Conservation (phyloP, 2,113 vertebrate genomes). For the Ochotona curzoniae region DNA sequence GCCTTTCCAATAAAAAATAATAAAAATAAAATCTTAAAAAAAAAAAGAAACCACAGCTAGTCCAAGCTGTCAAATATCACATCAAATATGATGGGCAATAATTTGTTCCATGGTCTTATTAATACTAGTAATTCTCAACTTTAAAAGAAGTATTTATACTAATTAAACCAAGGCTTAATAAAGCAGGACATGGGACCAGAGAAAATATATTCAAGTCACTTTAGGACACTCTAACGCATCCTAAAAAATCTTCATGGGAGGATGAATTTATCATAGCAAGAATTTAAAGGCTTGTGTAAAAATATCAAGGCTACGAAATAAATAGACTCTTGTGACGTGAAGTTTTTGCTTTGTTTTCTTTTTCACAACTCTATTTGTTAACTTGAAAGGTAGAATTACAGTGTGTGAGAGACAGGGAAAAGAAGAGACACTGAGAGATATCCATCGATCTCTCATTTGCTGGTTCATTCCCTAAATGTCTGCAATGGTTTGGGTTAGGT, state of each 20-base stretch:
- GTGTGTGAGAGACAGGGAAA: too few relatives aligned
- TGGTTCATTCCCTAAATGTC: too few relatives aligned
- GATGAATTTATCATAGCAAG: not conserved
- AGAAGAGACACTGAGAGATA: too few relatives aligned
- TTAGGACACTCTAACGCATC: not conserved
- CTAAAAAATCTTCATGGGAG: not conserved
- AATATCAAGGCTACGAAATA: slow-evolving; percentile 6
- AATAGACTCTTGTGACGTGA: not conserved
- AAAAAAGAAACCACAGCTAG: too few relatives aligned
- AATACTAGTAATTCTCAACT: not conserved
- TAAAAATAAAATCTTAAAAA: too few relatives aligned
- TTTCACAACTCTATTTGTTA: too few relatives aligned
- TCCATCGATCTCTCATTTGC: too few relatives aligned
- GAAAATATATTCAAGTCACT: not conserved
- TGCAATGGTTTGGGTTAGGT: too few relatives aligned
- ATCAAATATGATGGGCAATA: not conserved
- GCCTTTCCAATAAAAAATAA: too few relatives aligned
- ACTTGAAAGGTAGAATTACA: too few relatives aligned
- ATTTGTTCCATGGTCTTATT: not conserved
- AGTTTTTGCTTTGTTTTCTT: not conserved
- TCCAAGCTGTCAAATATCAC: not conserved
- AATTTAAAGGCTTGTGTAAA: not conserved
- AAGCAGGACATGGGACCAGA: not conserved
- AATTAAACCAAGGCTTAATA: slow-evolving; percentile 25
- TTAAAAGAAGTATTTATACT: not conserved